A percentile compares a stretch with the other conserved stretches of the same genome.
These are phyloP conservation scores for Butorides virescens DNA, from an alignment of 2,113 vertebrate genomes.

Conservation along the genomic window DNA sequence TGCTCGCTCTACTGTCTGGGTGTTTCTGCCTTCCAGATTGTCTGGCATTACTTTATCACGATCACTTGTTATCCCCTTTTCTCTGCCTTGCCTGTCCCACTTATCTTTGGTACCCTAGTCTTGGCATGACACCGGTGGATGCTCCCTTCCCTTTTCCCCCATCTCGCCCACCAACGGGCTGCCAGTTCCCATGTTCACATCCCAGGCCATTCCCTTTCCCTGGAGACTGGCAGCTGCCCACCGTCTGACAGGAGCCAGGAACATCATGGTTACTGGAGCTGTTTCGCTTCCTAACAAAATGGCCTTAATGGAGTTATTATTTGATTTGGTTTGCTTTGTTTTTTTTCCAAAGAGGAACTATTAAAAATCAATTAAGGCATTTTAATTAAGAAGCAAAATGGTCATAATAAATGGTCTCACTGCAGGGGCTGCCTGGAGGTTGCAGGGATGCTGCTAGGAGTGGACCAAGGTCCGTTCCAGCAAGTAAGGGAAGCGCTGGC, in stretches of 20 bases:
- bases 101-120: not conserved
- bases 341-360: constrained; percentile 19
- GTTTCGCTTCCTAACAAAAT: constrained; percentile 20
- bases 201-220: not conserved
- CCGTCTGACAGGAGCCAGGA: constrained; percentile 26
- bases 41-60: not conserved
- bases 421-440: not conserved
- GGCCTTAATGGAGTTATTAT: constrained; percentile 53
- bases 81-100: not conserved
- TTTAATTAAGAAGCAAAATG: constrained; percentile 58
- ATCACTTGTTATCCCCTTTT: not conserved
- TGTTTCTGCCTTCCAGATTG: not conserved
- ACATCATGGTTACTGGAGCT: not conserved
- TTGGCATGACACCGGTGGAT: not conserved
- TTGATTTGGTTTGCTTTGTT: constrained; percentile 47
- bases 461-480: not conserved
- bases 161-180: not conserved
- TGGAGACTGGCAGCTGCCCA: constrained; percentile 35
- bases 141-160: not conserved
- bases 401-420: not conserved
- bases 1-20: not conserved
- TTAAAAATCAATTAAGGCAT: constrained; percentile 58
- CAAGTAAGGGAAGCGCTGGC: constrained; percentile 32
- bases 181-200: not conserved
- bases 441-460: not conserved